phyloP scores from a whole-genome alignment of 2,888 invertebrate species.

The Chironomus riparius region DNA sequence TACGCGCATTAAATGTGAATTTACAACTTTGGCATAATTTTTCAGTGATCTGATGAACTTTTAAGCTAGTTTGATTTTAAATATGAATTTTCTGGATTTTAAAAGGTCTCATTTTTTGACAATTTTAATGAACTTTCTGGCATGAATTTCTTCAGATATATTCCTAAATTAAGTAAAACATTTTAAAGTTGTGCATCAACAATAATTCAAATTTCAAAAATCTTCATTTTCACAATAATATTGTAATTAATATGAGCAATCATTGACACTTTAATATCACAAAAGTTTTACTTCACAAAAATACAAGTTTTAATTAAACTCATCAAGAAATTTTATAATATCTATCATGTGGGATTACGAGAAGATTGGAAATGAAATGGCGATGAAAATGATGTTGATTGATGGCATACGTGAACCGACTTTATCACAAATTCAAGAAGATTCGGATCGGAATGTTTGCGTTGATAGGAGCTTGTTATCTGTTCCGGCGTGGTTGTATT shows the following conservation, averaged over 20 bases:
- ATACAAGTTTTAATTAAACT: background rate
- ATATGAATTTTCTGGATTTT: no score
- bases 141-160: no score
- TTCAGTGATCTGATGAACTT: no score
- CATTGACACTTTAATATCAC: background rate
- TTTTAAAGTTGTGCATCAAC: no score
- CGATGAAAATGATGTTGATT: background rate
- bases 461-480: background rate
- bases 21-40: no score
- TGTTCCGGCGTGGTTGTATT: background rate
- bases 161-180: no score
- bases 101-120: no score
- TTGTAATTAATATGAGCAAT: background rate
- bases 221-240: no score
- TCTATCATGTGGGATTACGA: background rate
- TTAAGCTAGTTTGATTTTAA: no score
- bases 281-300: background rate
- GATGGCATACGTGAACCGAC: background rate
- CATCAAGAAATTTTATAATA: background rate
- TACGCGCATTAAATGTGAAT: no score
- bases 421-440: background rate
- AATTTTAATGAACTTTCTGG: no score
- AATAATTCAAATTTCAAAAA: background rate
- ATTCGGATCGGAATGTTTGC: background rate
- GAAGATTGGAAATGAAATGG: background rate